phyloP scores from a whole-genome alignment of 2,888 invertebrate species.

The Alloplasta piceator region DNA sequence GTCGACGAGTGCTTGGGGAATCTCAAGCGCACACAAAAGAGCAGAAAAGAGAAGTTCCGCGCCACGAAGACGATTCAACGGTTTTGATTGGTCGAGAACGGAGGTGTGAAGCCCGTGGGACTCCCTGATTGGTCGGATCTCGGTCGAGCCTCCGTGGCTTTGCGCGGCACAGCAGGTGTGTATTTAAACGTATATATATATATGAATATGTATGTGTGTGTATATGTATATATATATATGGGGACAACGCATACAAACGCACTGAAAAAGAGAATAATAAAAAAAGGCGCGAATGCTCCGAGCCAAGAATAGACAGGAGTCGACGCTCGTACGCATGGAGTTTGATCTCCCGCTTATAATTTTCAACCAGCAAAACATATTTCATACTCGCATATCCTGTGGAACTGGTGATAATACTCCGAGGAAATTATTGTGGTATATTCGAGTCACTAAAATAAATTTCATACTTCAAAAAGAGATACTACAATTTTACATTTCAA shows the following conservation, averaged over 20 bases:
- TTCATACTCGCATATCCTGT: too few relatives aligned
- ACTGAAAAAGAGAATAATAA: not conserved
- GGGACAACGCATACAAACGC: not conserved
- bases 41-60: not conserved
- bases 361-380: not conserved
- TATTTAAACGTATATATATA: constrained; percentile 29
- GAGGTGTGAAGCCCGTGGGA: constrained; percentile 73
- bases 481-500: too few relatives aligned
- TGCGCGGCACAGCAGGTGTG: constrained; percentile 16
- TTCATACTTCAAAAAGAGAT: too few relatives aligned
- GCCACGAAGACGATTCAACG: constrained; percentile 3
- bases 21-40: constrained; percentile 29
- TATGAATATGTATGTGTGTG: not conserved
- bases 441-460: too few relatives aligned
- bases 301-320: constrained; percentile 55
- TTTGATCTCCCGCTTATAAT: constrained; percentile 20
- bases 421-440: too few relatives aligned
- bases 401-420: too few relatives aligned
- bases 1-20: not conserved
- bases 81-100: constrained; percentile 64
- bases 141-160: constrained; percentile 74
- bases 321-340: constrained; percentile 28
- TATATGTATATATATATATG: not conserved
- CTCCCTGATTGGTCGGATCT: constrained; percentile 70
- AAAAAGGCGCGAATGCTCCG: constrained; percentile 44